A percentile compares a stretch with the other conserved stretches of the same genome.
These are phyloP conservation scores for Picathartes gymnocephalus DNA, from an alignment of 2,113 vertebrate genomes.

Conservation along the genomic window DNA sequence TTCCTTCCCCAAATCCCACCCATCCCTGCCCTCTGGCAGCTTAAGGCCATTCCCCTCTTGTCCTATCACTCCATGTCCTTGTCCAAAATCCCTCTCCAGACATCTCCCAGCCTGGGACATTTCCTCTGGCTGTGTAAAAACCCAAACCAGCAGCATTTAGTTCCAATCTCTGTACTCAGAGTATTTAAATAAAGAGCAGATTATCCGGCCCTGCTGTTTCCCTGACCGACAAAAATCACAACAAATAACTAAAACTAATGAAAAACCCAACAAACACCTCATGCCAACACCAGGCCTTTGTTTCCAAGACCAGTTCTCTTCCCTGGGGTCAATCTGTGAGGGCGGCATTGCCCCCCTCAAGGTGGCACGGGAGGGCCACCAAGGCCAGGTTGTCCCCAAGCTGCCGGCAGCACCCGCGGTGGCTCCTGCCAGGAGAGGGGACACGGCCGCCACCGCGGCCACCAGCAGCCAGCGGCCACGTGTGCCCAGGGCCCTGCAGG, in stretches of 20 bases:
- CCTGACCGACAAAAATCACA: not conserved
- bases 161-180: not conserved
- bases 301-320: not conserved
- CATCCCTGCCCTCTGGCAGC: fast-evolving
- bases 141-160: not conserved
- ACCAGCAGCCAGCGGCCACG: not conserved
- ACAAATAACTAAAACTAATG: not conserved
- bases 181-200: too few species aligned
- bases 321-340: too few species aligned
- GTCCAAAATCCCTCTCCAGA: not conserved
- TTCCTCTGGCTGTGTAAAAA: not conserved
- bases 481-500: not conserved
- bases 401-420: too few species aligned
- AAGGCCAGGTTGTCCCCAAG: too few species aligned
- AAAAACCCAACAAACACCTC: not conserved
- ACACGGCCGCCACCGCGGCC: not conserved
- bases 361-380: too few species aligned
- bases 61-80: too few species aligned
- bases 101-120: not conserved
- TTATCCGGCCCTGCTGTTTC: not conserved
- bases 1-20: not conserved
- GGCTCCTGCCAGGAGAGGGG: not conserved
- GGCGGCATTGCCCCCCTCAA: too few species aligned
- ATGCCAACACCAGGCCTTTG: not conserved
- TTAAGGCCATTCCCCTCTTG: too few species aligned